Conservation (phyloP, 2,113 vertebrate species). For the Scomber colias region DNA sequence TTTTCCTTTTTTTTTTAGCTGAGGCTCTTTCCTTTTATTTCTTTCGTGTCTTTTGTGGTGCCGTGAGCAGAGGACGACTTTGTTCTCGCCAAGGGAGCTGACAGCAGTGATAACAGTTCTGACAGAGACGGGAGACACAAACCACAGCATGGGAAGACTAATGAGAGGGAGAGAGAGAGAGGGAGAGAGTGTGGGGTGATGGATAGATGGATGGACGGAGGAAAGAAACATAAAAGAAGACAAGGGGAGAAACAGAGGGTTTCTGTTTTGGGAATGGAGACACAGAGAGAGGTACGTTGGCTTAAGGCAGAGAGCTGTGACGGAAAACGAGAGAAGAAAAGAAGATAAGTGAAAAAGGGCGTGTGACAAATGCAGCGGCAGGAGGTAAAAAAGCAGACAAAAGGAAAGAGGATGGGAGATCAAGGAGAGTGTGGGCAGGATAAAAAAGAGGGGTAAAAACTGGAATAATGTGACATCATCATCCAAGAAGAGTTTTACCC, state of each 20-base stretch:
- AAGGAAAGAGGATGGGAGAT: conserved; percentile 39
- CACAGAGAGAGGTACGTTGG: conserved; percentile 54
- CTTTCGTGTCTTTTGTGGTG: conserved; percentile 81
- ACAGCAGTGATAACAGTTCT: conserved; percentile 85
- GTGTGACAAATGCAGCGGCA: conserved; percentile 61
- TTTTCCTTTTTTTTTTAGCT: conserved; percentile 62
- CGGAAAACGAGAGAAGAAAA: conserved; percentile 30
- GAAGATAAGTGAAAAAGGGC: conserved; percentile 44
- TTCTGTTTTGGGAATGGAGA: conserved; percentile 50
- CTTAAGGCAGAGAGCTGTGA: conserved; percentile 54
- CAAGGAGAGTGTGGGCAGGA: conserved; percentile 4
- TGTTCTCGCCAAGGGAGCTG: conserved; percentile 84
- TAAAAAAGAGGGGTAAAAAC: conserved; percentile 45
- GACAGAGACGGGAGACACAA: conserved; percentile 84
- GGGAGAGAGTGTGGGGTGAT: conserved; percentile 42
- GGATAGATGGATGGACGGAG: conserved; percentile 58
- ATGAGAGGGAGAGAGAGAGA: conserved; percentile 72
- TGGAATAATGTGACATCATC: conserved; percentile 55
- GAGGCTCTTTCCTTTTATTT: conserved; percentile 79
- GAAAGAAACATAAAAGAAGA: conserved; percentile 56
- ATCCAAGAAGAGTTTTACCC: conserved; percentile 44
- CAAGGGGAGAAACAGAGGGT: conserved; percentile 13
- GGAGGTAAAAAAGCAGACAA: conserved; percentile 58
- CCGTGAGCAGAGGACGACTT: conserved; percentile 83
- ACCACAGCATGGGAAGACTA: conserved; percentile 80